phyloP scores from a whole-genome alignment of 2,888 invertebrate genomes.

The Folsomia manolachei region DNA sequence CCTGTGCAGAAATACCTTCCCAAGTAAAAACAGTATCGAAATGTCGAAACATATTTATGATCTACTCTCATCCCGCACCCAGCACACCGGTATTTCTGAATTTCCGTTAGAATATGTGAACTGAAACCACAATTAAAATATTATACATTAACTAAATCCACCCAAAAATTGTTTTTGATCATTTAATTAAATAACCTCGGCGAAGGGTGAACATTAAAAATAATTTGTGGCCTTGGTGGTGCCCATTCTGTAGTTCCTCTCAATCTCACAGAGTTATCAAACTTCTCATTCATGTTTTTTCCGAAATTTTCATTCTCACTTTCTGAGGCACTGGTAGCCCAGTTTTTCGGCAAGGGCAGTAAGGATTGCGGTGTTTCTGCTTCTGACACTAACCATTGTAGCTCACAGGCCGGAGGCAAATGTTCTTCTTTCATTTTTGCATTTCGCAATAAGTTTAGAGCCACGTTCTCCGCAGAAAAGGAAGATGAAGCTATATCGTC shows the following conservation, averaged over 20 bases:
- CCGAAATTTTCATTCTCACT: constrained; percentile 52
- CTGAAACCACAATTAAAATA: constrained; percentile 59
- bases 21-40: constrained; percentile 77
- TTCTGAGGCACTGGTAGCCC: constrained; percentile 66
- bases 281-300: constrained; percentile 43
- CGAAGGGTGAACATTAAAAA: constrained; percentile 70
- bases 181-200: constrained; percentile 60
- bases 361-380: constrained; percentile 73
- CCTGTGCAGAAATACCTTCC: constrained; percentile 83
- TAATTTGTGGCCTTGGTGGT: constrained; percentile 73
- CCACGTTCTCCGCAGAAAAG: constrained; percentile 74
- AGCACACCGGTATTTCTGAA: constrained; percentile 76
- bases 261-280: constrained; percentile 53
- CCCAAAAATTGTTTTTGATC: too few relatives aligned
- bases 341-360: constrained; percentile 71
- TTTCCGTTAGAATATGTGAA: constrained; percentile 64
- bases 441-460: constrained; percentile 69
- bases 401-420: constrained; percentile 71
- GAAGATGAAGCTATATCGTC: constrained; percentile 55
- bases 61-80: constrained; percentile 81
- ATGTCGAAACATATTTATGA: constrained; percentile 67
- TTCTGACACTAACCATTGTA: constrained; percentile 77
- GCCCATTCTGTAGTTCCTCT: constrained; percentile 80
- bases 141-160: neutral
- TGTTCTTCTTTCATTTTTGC: constrained; percentile 67